Evolutionary conservation across 2,888 invertebrate genomes (phyloP).

Genomic region (Siphlonurus alternatus): DNA sequence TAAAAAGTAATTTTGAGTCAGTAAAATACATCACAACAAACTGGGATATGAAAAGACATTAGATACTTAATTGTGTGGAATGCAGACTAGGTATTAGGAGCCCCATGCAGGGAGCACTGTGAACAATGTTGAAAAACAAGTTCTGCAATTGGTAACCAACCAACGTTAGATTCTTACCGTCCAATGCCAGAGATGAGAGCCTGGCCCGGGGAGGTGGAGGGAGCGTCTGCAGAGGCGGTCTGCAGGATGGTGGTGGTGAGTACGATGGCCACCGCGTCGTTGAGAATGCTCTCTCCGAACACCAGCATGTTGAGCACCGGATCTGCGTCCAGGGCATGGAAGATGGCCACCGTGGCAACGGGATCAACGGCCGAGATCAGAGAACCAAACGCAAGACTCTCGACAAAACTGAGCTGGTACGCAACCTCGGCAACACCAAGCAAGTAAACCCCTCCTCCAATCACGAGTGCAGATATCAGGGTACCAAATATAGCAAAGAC

Average conservation of each 20-base stretch:
- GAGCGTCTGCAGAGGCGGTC: slow-evolving; percentile 1
- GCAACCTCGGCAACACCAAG: slow-evolving; percentile 83
- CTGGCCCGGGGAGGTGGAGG: slow-evolving; percentile 1
- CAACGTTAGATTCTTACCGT: too few relatives aligned
- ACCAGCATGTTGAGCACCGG: slow-evolving; percentile 98
- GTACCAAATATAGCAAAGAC: slow-evolving; percentile 97
- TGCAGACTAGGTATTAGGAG: too few relatives aligned
- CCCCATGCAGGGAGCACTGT: too few relatives aligned
- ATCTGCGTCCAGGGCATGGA: slow-evolving; percentile 93
- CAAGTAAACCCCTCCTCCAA: slow-evolving; percentile 90
- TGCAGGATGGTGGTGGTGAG: slow-evolving; percentile 55
- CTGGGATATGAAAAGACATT: too few relatives aligned
- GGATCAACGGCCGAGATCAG: slow-evolving; percentile 98
- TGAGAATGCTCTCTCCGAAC: slow-evolving; percentile 89
- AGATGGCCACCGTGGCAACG: slow-evolving; percentile 96
- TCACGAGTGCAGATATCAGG: slow-evolving; percentile 88
- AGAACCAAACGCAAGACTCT: slow-evolving; percentile 97
- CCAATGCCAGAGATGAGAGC: slow-evolving; percentile 2
- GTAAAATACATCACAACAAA: too few relatives aligned
- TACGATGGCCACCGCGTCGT: slow-evolving; percentile 98
- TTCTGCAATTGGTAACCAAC: too few relatives aligned
- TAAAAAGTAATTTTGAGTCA: too few relatives aligned
- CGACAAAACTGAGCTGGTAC: slow-evolving; percentile 81
- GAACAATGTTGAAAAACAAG: too few relatives aligned
- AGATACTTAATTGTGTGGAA: too few relatives aligned